Conservation (phyloP, 2,888 invertebrate species). For the Lasioglossum leucozonium region DNA sequence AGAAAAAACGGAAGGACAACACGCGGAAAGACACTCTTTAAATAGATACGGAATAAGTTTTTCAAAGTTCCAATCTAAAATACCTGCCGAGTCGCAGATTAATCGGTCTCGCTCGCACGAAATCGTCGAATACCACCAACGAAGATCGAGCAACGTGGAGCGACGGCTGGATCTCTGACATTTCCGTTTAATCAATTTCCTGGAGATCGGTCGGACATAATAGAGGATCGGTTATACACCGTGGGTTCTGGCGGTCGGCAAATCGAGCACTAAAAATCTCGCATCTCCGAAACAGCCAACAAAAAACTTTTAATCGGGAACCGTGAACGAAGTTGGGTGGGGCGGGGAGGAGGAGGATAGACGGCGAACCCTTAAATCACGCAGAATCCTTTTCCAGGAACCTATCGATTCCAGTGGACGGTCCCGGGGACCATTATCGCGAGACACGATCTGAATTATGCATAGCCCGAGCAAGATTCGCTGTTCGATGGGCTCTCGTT, state of each 20-base stretch:
- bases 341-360: not conserved
- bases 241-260: constrained; percentile 10
- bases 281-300: constrained; percentile 15
- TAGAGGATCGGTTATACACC: not conserved
- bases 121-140: constrained; percentile 6
- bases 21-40: no score
- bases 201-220: not conserved
- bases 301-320: constrained; percentile 58
- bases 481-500: constrained; percentile 49
- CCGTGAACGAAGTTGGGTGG: constrained; percentile 23
- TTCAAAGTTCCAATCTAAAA: not conserved
- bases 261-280: constrained; percentile 15
- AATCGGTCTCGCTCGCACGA: not conserved
- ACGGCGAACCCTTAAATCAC: constrained; percentile 63
- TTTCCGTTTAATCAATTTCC: constrained; percentile 28
- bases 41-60: not conserved
- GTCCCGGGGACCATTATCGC: constrained; percentile 60
- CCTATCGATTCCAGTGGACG: constrained; percentile 61
- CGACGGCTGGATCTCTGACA: not conserved
- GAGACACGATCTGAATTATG: constrained; percentile 68
- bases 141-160: not conserved
- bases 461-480: constrained; percentile 44
- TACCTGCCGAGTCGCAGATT: not conserved
- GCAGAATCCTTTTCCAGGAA: constrained; percentile 62
- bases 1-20: not conserved